A percentile compares a stretch with the other conserved stretches of the same genome.
These are phyloP conservation scores for Phortica variegata DNA, from an alignment of 1,140 invertebrate species.

Conservation along the genomic window DNA sequence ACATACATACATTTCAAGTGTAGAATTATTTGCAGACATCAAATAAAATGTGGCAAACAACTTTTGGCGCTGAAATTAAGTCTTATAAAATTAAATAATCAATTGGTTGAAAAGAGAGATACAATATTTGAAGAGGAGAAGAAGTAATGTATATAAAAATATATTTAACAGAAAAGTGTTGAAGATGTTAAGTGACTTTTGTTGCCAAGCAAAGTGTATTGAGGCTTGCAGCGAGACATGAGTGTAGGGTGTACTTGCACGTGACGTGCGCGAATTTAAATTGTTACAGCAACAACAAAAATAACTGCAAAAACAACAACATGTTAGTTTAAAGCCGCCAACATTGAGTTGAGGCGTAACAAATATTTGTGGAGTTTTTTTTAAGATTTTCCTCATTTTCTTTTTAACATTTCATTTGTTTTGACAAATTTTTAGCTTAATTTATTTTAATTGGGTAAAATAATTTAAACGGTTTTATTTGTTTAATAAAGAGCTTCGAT, in stretches of 20 bases:
- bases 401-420: neutral
- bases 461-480: conserved; percentile 29
- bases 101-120: conserved; percentile 2
- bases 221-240: neutral
- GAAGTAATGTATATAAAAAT: neutral
- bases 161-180: neutral
- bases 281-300: neutral
- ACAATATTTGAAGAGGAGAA: neutral
- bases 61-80: conserved; percentile 10
- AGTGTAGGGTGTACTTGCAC: too few species aligned
- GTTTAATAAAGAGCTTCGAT: too few species aligned
- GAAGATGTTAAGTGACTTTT: conserved; percentile 4
- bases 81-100: conserved; percentile 17
- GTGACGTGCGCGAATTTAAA: too few species aligned
- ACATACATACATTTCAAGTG: neutral
- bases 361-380: conserved; percentile 1
- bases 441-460: conserved; percentile 7
- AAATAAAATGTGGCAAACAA: conserved; percentile 18
- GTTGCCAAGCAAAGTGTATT: neutral
- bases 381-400: neutral
- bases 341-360: conserved; percentile 3
- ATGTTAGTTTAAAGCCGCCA: neutral
- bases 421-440: neutral
- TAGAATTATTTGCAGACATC: conserved; percentile 14
- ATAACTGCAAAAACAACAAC: neutral